Evolutionary conservation across 1,140 invertebrate genomes (phyloP), one percentile per base, ranked within the genome.

Genomic region (Drosophila burlai): DNA sequence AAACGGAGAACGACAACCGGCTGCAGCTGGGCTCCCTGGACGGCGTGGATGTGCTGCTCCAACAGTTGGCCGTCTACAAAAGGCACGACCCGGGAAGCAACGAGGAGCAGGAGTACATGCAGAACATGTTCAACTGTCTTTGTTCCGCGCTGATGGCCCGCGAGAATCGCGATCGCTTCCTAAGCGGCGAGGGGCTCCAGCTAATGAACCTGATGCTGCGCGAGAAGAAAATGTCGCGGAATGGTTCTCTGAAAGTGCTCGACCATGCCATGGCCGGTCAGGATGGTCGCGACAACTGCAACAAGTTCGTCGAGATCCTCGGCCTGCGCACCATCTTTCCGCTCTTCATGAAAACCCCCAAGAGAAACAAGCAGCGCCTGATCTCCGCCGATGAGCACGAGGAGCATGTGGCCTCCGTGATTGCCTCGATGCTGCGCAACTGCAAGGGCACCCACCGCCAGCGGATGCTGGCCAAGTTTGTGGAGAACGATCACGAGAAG

Each of bases 41-140:
- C 93, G 99, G 99, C 8, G 99, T 99, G 91, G 99, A 99, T 94
- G 97, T 99, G 31, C 93, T 99, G 29, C 93, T 99, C 2, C 98
- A 99, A 94, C 98, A 99, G 93, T 93, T 99, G 45, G 98, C 98
- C 81, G 97, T 98, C 81, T 99, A 99, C 93, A 99, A 99, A 93
- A 94, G 97, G 50, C 97, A 99, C 91, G 98, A 99, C 94, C 99
- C 99, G 2, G 94, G 94, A 52, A 96, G 95, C 61, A 95, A 95
- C 11, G 98, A 99, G 93, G 99, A 99, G 93, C 96, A 97, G 86
- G 99, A 99, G 94, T 97, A 98, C 91, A 99, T 99, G 98, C 99
- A 99, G 93, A 99, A 99, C 94, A 94, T 99, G 49, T 99, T 99
- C 91, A 97, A 99, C 92, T 96, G 96, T 76, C 94, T 99, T 16